Evolutionary conservation across 2,888 invertebrate genomes (phyloP), one percentile per base, ranked within the genome.

Genomic region (Drosophila melanocephala): DNA sequence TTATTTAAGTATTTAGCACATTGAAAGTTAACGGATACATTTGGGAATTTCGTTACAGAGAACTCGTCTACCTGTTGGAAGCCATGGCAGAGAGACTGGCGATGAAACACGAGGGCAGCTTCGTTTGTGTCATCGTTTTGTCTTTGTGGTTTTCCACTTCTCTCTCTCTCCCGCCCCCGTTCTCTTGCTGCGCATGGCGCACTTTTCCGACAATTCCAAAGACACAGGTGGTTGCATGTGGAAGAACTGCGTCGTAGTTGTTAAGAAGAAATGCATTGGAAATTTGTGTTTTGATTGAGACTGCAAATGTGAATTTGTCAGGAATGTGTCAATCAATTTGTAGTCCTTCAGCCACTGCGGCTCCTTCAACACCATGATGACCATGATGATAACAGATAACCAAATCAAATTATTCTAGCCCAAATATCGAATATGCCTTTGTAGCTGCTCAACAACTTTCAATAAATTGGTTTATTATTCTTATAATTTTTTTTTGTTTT

Each of bases 401-500:
- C 30, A 5, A 42, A 57, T 47, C 32, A 26, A 12, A 33, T 50
- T 14, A 44, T 22, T 53, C n/a, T 35, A 47, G 33, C 62, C 67
- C 62, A 74, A 56, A 32, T 33, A 62, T 57, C 26, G 47, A 28
- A 55, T 42, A 33, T 72, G 39, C 44, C 32, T 67, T 65, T 73
- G 47, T 73, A 67, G 81, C 73, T 77, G 81, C 78, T 81, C 79
- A 81, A 80, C 78, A 81, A 79, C 78, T 79, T 80, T 77, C n/a
- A 79, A 79, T 81, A 77, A 72, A 79, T 79, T 80, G 72, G 37
- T 82, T 82, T 82, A 72, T 72, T 63, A 65, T 50, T 62, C 66
- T 72, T 56, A 26, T 55, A 16, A 56, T 39, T n/a, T 52, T 30
- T 26, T 51, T 69, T 57, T 75, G 52, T 75, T 77, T 84, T 68